Percentiles rank a stretch among this genome's conserved stretches.
Evolutionary conservation across 2,113 vertebrate genomes (phyloP).

Genomic region (Circaetus cinerascens): DNA sequence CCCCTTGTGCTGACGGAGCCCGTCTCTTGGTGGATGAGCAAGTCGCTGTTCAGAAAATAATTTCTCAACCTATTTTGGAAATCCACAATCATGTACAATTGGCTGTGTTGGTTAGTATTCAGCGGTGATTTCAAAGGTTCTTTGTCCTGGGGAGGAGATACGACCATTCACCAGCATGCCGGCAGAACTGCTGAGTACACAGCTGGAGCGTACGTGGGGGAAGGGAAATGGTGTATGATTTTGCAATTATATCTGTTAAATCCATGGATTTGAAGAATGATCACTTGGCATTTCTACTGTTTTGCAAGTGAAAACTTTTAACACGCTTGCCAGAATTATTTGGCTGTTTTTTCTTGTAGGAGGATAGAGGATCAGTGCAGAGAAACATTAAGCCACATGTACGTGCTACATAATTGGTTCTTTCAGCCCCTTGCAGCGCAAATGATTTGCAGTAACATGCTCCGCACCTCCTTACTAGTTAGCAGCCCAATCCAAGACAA

Average conservation of each 20-base stretch:
- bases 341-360: neutral
- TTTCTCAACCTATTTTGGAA: constrained; percentile 50
- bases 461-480: constrained; percentile 16
- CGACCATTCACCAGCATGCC: neutral
- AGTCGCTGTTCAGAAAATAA: constrained; percentile 57
- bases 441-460: neutral
- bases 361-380: neutral
- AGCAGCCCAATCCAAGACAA: constrained; percentile 9
- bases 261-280: neutral
- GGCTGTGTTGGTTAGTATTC: neutral
- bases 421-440: neutral
- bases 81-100: neutral
- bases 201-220: neutral
- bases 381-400: constrained; percentile 5
- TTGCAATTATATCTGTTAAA: neutral
- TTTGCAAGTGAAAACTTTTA: constrained; percentile 22
- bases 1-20: constrained; percentile 16
- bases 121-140: constrained; percentile 36
- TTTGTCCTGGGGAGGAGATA: constrained; percentile 59
- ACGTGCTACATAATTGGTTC: constrained; percentile 11
- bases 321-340: neutral
- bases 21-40: constrained; percentile 44
- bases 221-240: neutral
- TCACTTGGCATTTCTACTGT: neutral
- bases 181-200: constrained; percentile 55